Percentiles rank a stretch among this genome's conserved stretches.
Evolutionary conservation across 2,888 invertebrate genomes (phyloP).

Genomic region (Cremastobaeus sp.): DNA sequence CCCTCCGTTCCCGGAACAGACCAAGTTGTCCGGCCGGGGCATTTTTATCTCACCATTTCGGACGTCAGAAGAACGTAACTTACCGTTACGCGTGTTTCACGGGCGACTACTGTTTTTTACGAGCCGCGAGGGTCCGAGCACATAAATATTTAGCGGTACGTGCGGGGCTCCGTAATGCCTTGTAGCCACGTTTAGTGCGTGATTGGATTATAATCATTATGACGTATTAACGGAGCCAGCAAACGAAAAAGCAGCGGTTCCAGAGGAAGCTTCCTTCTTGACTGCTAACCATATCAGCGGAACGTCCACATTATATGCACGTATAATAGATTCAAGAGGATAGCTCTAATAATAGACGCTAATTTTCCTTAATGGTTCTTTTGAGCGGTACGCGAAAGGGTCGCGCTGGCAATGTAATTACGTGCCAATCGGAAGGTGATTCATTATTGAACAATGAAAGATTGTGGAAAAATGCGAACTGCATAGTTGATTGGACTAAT

Average conservation of each 20-base stretch:
- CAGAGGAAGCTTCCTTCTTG: neutral
- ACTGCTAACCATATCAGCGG: neutral
- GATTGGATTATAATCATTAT: slow-evolving; percentile 7
- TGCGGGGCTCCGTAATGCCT: neutral
- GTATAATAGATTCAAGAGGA: slow-evolving; percentile 3
- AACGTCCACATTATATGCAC: neutral
- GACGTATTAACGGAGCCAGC: neutral
- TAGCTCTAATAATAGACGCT: slow-evolving; percentile 31
- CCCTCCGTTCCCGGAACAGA: slow-evolving; percentile 51
- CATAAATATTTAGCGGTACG: slow-evolving; percentile 8
- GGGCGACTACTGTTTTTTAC: too few species aligned
- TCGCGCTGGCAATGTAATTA: slow-evolving; percentile 19
- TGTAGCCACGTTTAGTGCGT: neutral
- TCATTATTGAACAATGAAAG: slow-evolving; percentile 17
- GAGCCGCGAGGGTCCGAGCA: neutral
- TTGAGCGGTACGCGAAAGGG: slow-evolving; percentile 16
- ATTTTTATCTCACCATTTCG: slow-evolving; percentile 39
- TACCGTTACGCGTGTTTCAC: neutral
- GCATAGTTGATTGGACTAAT: too few species aligned
- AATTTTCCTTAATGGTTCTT: slow-evolving; percentile 32
- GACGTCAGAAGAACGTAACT: neutral
- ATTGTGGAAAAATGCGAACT: neutral
- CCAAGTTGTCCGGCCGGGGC: slow-evolving; percentile 32
- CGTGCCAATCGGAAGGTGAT: slow-evolving; percentile 29
- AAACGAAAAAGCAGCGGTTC: neutral